Conservation (phyloP, 1,140 invertebrate genomes). For the Portunus trituberculatus region DNA sequence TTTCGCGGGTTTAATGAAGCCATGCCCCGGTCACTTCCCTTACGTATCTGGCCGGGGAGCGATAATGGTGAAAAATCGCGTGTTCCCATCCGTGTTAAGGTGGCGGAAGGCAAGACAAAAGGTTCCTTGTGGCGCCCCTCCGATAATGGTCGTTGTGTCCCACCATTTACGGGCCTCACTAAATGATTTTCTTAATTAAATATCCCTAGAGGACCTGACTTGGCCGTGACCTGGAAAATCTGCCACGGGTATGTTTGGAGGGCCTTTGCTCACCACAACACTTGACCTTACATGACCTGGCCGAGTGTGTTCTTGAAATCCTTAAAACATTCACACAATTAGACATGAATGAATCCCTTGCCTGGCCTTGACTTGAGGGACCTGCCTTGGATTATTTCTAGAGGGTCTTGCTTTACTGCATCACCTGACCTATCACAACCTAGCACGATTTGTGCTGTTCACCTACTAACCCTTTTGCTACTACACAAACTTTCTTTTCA, state of each 20-base stretch:
- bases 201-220: background rate
- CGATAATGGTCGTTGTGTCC: background rate
- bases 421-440: background rate
- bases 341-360: background rate
- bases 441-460: background rate
- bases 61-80: conserved; percentile 3
- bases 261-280: background rate
- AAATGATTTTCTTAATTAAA: conserved; percentile 15
- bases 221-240: background rate
- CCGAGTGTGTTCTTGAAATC: background rate
- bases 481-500: too few relatives aligned
- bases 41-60: background rate
- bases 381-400: background rate
- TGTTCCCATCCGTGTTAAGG: background rate
- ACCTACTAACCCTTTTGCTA: too few relatives aligned
- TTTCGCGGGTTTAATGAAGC: conserved; percentile 10
- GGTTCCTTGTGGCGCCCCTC: background rate
- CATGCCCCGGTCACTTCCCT: background rate
- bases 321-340: background rate
- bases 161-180: conserved; percentile 8
- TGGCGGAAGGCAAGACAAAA: background rate
- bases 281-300: background rate
- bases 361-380: background rate
- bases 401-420: background rate
- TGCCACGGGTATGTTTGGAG: background rate